Percentiles rank a stretch among this genome's conserved stretches.
phyloP scores from a whole-genome alignment of 2,888 invertebrate genomes.

The Altica lythri region DNA sequence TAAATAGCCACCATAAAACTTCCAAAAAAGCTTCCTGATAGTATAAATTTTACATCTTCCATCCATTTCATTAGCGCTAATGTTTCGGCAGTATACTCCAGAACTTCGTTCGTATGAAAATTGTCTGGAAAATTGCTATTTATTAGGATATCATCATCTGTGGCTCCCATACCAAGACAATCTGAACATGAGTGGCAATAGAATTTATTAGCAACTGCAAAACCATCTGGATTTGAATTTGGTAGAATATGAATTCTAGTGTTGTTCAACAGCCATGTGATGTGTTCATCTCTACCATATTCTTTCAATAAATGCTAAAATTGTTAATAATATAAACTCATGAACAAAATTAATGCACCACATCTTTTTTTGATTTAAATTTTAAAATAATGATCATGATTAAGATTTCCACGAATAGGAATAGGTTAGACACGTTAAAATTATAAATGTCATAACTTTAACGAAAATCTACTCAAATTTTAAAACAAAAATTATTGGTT shows the following conservation, averaged over 20 bases:
- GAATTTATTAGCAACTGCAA: slow-evolving; percentile 46
- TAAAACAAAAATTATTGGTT: too few relatives aligned
- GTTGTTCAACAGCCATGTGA: slow-evolving; percentile 65
- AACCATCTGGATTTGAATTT: slow-evolving; percentile 78
- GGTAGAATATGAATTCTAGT: slow-evolving; percentile 75
- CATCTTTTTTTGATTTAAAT: too few relatives aligned
- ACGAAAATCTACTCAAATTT: too few relatives aligned
- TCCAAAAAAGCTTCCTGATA: slow-evolving; percentile 69
- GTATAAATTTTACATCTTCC: slow-evolving; percentile 61
- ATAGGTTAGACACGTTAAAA: too few relatives aligned
- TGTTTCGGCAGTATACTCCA: slow-evolving; percentile 62
- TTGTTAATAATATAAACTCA: too few relatives aligned
- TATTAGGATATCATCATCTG: slow-evolving; percentile 47
- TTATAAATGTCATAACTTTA: too few relatives aligned
- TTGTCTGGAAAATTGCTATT: slow-evolving; percentile 71
- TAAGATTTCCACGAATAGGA: too few relatives aligned
- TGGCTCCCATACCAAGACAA: slow-evolving; percentile 41
- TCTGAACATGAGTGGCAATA: slow-evolving; percentile 42
- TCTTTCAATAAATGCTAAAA: slow-evolving; percentile 58
- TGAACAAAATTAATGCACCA: too few relatives aligned
- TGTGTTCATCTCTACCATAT: slow-evolving; percentile 58
- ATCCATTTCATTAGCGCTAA: slow-evolving; percentile 66
- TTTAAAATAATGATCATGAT: too few relatives aligned
- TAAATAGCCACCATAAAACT: slow-evolving; percentile 73
- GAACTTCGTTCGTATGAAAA: slow-evolving; percentile 53